Base-by-base conservation (phyloP, 1,140 invertebrate species). In the Chymomyza costata region DNA sequence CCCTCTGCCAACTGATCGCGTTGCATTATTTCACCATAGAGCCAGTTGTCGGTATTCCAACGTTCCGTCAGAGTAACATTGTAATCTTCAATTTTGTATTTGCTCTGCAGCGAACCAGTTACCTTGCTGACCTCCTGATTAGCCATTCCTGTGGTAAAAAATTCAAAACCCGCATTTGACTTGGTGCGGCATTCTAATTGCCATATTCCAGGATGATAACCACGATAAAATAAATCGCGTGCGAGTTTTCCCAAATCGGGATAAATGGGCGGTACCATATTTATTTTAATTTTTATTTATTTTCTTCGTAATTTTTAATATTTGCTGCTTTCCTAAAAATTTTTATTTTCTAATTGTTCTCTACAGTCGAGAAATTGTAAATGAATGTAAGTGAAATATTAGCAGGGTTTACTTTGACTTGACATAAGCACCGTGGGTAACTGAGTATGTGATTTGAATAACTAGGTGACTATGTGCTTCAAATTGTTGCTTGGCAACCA, bases 131-230 rank as follows among this genome's bases (percentile, higher is more conserved):
- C 46, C 44, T 80, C 73, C 16, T 73, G 63, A 37, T 34, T 65
- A 16, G 56, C 56, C 5, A 54, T 65, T 2, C 73, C 73, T 0
- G 60, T 44, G 31, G 67, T 54, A 6, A 62, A 65, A 13, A 80
- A 54, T 47, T 80, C 74, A 6, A 80, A 61, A 5, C 53, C 60
- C 0, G 68, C 53, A 14, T 10, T 65, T 31, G 74, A 68, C 44
- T 65, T 16, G 0, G 74, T 56, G 10, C 51, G 74, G 53, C 74
- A 73, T 14, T 80, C 68, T 6, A 80, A 11, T 25, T 80, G 68
- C 73, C 73, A 80, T n/a, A 81, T 8, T 0, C 73, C 74, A 3
- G 74, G 64, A 25, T 65, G 74, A 31, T 80, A 80, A 30, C 68
- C 68, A 2, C 65, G 59, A 19, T 7, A 61, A 5, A 80, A 68